phyloP scores from a whole-genome alignment of 2,888 invertebrate genomes.

The Rhogogaster chlorosoma region DNA sequence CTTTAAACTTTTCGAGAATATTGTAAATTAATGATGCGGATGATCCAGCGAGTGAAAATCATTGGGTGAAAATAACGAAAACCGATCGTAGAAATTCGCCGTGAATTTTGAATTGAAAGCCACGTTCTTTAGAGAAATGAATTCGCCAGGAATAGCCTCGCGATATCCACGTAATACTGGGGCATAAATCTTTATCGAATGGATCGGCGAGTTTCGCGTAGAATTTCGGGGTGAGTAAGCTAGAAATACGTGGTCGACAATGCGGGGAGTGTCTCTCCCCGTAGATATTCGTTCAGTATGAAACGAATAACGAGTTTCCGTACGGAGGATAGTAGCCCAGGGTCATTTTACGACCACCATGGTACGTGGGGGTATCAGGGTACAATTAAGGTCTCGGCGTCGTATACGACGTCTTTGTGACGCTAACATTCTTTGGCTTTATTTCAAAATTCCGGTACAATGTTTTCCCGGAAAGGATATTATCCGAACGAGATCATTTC shows the following conservation, averaged over 20 bases:
- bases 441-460: slow-evolving; percentile 22
- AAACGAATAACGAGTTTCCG: slow-evolving; percentile 21
- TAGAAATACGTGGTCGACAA: slow-evolving; percentile 17
- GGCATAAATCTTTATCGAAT: slow-evolving; percentile 58
- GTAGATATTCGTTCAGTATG: slow-evolving; percentile 12
- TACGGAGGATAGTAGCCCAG: slow-evolving; percentile 28
- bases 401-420: slow-evolving; percentile 38
- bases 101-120: not conserved
- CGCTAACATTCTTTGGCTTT: slow-evolving; percentile 11
- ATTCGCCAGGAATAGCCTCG: slow-evolving; percentile 47
- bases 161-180: slow-evolving; percentile 49
- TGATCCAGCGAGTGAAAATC: not conserved
- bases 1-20: no score
- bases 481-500: not conserved
- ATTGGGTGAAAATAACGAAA: not conserved
- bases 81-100: not conserved
- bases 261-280: not conserved
- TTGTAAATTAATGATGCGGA: no score
- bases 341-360: slow-evolving; percentile 57
- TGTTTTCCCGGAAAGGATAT: not conserved
- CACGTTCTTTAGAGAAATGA: slow-evolving; percentile 53
- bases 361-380: slow-evolving; percentile 56
- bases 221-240: slow-evolving; percentile 37
- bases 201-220: slow-evolving; percentile 30
- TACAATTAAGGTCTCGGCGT: slow-evolving; percentile 56